Base-by-base conservation (phyloP, 1,140 invertebrate species). In the Brachionus koreanus region DNA sequence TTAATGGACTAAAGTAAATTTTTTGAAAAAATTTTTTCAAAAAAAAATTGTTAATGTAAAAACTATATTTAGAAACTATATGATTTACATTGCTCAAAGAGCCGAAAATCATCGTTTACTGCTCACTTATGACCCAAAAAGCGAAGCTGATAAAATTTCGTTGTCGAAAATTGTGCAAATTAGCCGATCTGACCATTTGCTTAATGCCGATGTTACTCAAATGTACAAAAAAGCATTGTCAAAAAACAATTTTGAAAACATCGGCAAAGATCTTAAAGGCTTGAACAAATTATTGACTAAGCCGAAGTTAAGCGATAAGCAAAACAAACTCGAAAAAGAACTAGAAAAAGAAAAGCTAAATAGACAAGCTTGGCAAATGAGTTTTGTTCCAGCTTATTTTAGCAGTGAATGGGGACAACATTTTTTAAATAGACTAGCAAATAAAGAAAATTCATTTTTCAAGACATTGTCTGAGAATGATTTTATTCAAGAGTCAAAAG, bases 401-500 rank as follows among this genome's bases (percentile, higher is more conserved):
- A 84, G 86, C 5, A 87, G 86, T 83, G 87, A 87, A 83, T 84
- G 88, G 63, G 87, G 88, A 5, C 87, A 87, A 82, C 85, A 86
- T 7, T 88, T 87, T 67, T 72, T 88, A 0, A 65, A 79, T 16
- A 65, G 37, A 19, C 3, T 16, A 23, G 7, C 49, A 0, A 79
- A 79, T 61, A 65, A 79, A 79, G 61, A 79, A 43, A 79, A 79
- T 37, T 61, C 49, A 25, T 74, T 74, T 46, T 74, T 74, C 16
- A 69, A 69, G 37, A 65, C 35, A 57, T 19, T 19, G 13, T 79
- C 76, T 7, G 76, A 79, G 25, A 79, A 79, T 25, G 76, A 79
- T 42, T 79, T 79, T 79, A 61, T 19, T 13, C 49, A 74, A 74
- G 33, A 35, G 16, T 74, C 69, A 6, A 69, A 69, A 74, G 39